Percentiles rank a stretch among this genome's conserved stretches.
Conservation (phyloP, 2,113 vertebrate species). For the Myiagra hebetior region DNA sequence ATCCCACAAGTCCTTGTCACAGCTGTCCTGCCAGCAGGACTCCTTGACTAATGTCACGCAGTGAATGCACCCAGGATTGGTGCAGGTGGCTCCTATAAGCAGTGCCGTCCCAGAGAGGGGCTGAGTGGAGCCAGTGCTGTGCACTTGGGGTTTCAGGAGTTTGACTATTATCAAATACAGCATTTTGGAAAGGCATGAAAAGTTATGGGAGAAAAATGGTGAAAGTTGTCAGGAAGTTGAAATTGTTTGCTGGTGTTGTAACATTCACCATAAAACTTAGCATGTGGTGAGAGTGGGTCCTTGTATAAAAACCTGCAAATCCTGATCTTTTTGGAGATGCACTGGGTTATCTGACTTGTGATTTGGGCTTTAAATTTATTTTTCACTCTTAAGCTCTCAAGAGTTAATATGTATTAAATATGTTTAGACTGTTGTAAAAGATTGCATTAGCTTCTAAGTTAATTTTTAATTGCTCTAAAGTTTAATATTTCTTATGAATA, state of each 20-base stretch:
- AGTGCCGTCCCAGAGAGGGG: too few relatives aligned
- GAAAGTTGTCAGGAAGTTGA: neutral
- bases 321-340: neutral
- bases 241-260: neutral
- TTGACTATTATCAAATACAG: neutral
- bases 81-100: neutral
- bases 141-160: neutral
- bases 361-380: neutral
- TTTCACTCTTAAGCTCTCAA: neutral
- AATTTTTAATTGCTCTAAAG: neutral
- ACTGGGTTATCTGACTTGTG: neutral
- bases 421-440: neutral
- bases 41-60: accelerated
- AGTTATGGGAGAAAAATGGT: accelerated
- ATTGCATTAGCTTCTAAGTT: neutral
- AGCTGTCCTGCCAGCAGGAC: accelerated
- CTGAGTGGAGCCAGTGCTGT: neutral
- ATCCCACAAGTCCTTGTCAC: neutral
- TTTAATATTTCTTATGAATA: neutral
- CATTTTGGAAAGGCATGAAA: neutral
- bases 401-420: neutral
- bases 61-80: neutral
- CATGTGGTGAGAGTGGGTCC: neutral
- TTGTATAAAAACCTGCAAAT: neutral
- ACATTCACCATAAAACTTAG: neutral